phyloP scores from a whole-genome alignment of 2,888 invertebrate species.

The Siphlonurus alternatus region DNA sequence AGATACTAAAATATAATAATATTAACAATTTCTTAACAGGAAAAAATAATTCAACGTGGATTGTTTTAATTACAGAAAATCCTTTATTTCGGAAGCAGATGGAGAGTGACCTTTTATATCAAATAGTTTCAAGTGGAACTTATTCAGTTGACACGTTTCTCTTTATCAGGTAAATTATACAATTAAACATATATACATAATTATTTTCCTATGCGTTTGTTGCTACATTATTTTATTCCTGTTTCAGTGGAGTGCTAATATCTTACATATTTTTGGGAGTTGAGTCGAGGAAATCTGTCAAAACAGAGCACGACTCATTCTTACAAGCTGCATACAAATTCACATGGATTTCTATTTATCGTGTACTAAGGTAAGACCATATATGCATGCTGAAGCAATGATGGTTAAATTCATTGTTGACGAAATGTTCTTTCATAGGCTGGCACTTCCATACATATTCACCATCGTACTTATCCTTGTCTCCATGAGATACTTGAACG shows the following conservation, averaged over 20 bases:
- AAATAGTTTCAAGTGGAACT: constrained; percentile 35
- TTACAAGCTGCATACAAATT: too few species aligned
- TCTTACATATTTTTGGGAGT: neutral
- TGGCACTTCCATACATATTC: constrained; percentile 42
- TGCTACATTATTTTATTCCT: too few species aligned
- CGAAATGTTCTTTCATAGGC: constrained; percentile 23
- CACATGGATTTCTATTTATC: neutral
- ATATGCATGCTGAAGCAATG: too few species aligned
- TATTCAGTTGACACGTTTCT: constrained; percentile 43
- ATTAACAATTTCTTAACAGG: too few species aligned
- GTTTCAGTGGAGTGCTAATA: neutral
- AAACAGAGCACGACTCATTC: neutral
- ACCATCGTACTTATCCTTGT: constrained; percentile 23
- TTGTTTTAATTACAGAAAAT: constrained; percentile 27
- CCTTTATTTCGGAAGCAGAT: constrained; percentile 27
- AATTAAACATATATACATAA: too few species aligned
- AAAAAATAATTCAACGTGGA: too few species aligned
- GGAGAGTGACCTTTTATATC: constrained; percentile 29
- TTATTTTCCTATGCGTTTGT: too few species aligned
- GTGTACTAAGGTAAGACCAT: too few species aligned
- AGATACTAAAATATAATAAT: too few species aligned
- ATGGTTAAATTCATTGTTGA: neutral
- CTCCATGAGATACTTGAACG: constrained; percentile 29
- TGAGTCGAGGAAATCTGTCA: neutral
- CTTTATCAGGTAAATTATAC: constrained; percentile 44